Base-by-base conservation (phyloP, 2,888 invertebrate species). In the Heliconius ethilla region DNA sequence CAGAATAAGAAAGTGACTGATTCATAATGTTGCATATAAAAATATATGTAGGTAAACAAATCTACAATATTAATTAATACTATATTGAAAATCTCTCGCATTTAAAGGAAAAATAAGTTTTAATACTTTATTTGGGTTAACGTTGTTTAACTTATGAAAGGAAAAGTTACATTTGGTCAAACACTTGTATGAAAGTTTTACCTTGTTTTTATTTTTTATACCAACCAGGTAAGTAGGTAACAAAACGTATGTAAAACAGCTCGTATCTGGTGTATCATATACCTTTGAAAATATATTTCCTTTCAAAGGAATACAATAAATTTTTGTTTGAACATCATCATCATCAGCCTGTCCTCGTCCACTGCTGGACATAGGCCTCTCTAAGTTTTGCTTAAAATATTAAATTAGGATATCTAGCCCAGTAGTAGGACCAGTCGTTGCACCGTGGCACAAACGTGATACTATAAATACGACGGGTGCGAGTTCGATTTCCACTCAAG, bases 1-100 rank as follows among this genome's bases (percentile, higher is more conserved):
- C 84, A 81, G 81, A 86, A 88, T 85, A 86, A 86, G 91, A 92
- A 92, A 92, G 90, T 89, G 88, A 85, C 82, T 87, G 83, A 83
- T 79, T 82, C 83, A 83, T 77, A 40, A 51, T 70, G 62, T 78
- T 79, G 69, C 70, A 70, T 79, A 78, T 78, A 51, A 63, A 9
- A 33, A 29, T 62, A 67, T 11, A 75, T 65, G 25, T 67, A 76
- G 0, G 0, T 37, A 78, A 78, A 75, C 70, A 75, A 80, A 63
- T 45, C 65, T 15, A 66, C 70, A 70, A 33, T 37, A 73, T 66
- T 66, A 27, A n/a, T 18, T 55, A 59, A 13, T 55, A 15, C 15
- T 72, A 70, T 27, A 1, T 67, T 37, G 11, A 67, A 37, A 67
- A 67, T 67, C 15, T 45, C 15, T 45, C 18, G 18, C 40, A 18